A percentile compares a stretch with the other conserved stretches of the same genome.
These are phyloP conservation scores for Laodelphax striatellus DNA, from an alignment of 1,140 invertebrate genomes.

Conservation along the genomic window DNA sequence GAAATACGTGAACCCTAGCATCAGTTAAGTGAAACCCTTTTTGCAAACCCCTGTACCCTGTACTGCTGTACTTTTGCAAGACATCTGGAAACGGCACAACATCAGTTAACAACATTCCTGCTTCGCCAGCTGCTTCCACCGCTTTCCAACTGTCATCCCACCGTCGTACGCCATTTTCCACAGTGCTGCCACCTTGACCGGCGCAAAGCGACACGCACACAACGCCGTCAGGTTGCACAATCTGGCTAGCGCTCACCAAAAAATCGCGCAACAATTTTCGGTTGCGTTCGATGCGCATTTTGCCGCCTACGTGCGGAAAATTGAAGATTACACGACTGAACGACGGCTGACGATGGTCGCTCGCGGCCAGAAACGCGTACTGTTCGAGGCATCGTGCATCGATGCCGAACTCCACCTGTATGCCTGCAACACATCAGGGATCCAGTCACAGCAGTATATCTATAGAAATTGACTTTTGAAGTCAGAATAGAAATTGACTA, in stretches of 20 bases:
- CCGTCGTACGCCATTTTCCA: slow-evolving; percentile 32
- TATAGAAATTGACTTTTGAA: background rate
- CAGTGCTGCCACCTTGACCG: slow-evolving; percentile 47
- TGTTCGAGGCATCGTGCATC: slow-evolving; percentile 38
- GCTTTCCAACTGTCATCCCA: slow-evolving; percentile 53
- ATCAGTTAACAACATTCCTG: slow-evolving; percentile 35
- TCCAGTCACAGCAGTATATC: background rate
- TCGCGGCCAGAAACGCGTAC: slow-evolving; percentile 22
- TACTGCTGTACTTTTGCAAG: slow-evolving; percentile 28
- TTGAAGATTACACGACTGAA: slow-evolving; percentile 48
- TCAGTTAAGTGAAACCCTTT: slow-evolving; percentile 39
- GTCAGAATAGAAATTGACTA: too few relatives aligned
- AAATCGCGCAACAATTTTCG: slow-evolving; percentile 40
- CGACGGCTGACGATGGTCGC: slow-evolving; percentile 9
- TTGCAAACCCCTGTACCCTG: slow-evolving; percentile 42
- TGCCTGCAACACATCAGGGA: slow-evolving; percentile 32
- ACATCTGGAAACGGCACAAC: slow-evolving; percentile 30
- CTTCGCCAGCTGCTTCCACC: slow-evolving; percentile 42
- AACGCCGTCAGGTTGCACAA: slow-evolving; percentile 31
- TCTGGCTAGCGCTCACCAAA: slow-evolving; percentile 35
- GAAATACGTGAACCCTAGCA: slow-evolving; percentile 39
- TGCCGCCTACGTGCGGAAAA: slow-evolving; percentile 51
- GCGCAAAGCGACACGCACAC: slow-evolving; percentile 43
- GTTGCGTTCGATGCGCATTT: slow-evolving; percentile 49
- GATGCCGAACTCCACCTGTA: slow-evolving; percentile 34